Conservation (phyloP, 2,113 vertebrate genomes). For the Hucho hucho region DNA sequence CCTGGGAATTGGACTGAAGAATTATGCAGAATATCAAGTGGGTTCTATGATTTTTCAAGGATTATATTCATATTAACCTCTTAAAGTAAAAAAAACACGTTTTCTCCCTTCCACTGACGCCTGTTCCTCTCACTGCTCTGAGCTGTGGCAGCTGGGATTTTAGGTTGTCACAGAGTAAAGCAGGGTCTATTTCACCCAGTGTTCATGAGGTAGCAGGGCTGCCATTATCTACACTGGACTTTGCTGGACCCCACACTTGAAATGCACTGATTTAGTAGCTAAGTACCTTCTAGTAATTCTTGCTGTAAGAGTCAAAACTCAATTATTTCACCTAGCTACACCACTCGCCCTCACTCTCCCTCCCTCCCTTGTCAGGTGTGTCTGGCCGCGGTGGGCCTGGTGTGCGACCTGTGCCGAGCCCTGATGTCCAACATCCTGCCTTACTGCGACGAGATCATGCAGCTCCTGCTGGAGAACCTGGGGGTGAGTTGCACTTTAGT, state of each 20-base stretch:
- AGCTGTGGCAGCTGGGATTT: conserved; percentile 26
- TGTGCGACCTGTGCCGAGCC: conserved; percentile 92
- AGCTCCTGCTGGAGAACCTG: conserved; percentile 94
- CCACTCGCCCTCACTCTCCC: not conserved
- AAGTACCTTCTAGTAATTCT: not conserved
- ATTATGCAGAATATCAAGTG: conserved; percentile 98
- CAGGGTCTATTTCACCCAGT: conserved; percentile 21
- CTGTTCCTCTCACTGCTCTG: conserved; percentile 31
- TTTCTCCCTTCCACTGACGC: not conserved
- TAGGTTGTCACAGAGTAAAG: conserved; percentile 24
- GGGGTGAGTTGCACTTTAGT: conserved; percentile 79
- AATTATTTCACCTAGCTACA: too few species aligned
- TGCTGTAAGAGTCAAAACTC: too few species aligned
- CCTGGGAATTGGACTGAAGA: conserved; percentile 94
- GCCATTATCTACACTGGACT: not conserved
- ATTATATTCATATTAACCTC: too few species aligned
- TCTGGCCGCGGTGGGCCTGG: conserved; percentile 92
- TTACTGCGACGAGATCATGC: conserved; percentile 98
- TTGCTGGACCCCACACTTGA: conserved; percentile 22
- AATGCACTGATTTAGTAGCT: not conserved
- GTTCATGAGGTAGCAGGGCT: not conserved
- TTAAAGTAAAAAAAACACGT: too few species aligned
- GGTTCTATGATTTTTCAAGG: not conserved
- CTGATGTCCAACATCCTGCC: conserved; percentile 94
- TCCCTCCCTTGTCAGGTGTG: conserved; percentile 82